Percentiles rank a stretch among this genome's conserved stretches.
phyloP scores from a whole-genome alignment of 2,888 invertebrate species.

The Camptogramma bilineatum region DNA sequence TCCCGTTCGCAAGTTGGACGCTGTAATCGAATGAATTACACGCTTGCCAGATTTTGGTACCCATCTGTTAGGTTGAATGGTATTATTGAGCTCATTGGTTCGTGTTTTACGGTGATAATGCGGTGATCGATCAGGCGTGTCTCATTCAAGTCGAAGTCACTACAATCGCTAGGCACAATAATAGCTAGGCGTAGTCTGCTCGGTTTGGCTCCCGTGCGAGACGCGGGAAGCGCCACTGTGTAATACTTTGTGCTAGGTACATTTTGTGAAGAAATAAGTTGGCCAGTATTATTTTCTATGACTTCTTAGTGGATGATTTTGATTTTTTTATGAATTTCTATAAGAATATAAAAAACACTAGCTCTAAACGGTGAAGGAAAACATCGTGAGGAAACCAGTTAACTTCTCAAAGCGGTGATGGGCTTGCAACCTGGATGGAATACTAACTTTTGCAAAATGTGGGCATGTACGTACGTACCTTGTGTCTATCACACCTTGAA shows the following conservation, averaged over 20 bases:
- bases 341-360: too few relatives aligned
- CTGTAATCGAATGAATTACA: conserved; percentile 45
- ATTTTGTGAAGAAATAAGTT: conserved; percentile 13
- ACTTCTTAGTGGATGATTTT: too few relatives aligned
- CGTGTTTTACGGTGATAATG: conserved; percentile 51
- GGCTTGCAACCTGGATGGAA: too few relatives aligned
- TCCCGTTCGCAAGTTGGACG: conserved; percentile 37
- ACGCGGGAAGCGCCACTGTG: conserved; percentile 43
- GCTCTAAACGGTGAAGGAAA: too few relatives aligned
- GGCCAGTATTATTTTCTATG: neutral
- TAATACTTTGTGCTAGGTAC: conserved; percentile 12
- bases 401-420: too few relatives aligned
- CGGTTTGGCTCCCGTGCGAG: conserved; percentile 21
- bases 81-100: conserved; percentile 46
- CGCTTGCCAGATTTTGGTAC: conserved; percentile 35
- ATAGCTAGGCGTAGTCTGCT: conserved; percentile 13
- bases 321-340: too few relatives aligned
- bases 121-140: conserved; percentile 60
- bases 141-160: conserved; percentile 41
- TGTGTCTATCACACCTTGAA: too few relatives aligned
- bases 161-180: conserved; percentile 19
- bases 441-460: too few relatives aligned
- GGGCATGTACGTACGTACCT: too few relatives aligned
- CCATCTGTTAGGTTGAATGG: conserved; percentile 44
- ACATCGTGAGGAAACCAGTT: too few relatives aligned